Conservation (phyloP, 2,113 vertebrate genomes). For the Copsychus sechellarum region DNA sequence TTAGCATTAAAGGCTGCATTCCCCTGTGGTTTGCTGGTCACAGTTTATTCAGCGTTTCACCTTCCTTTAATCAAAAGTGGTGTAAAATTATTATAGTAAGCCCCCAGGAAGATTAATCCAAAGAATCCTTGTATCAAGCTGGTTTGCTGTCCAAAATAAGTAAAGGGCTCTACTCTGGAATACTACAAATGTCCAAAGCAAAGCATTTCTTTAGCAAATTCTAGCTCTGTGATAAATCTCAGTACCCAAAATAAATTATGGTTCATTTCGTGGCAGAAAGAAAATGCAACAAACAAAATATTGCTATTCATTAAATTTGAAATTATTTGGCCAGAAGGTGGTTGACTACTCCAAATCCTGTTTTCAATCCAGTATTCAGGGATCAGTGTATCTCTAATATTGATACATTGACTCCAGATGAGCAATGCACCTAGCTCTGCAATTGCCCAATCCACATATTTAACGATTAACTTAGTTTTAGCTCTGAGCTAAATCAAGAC, state of each 20-base stretch:
- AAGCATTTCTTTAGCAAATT: background rate
- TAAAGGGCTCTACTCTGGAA: background rate
- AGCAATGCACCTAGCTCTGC: background rate
- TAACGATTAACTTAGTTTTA: background rate
- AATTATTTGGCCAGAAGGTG: background rate
- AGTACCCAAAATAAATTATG: background rate
- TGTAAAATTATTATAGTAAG: background rate
- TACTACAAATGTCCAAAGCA: background rate
- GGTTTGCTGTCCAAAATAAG: background rate
- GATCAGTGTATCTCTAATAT: background rate
- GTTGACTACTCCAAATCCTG: background rate
- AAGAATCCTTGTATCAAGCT: background rate
- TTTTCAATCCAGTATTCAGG: background rate
- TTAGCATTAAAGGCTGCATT: background rate
- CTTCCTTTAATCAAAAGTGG: background rate
- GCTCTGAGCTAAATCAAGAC: background rate
- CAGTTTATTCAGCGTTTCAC: background rate
- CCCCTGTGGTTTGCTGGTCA: background rate
- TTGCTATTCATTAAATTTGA: background rate
- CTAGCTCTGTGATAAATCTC: background rate
- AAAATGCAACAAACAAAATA: background rate
- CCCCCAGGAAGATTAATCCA: background rate
- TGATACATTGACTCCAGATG: background rate
- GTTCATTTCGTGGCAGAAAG: background rate
- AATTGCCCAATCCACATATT: fast-evolving